Evolutionary conservation across 2,797 vertebrate species (phyloP).

Genomic region (Periparus ater): DNA sequence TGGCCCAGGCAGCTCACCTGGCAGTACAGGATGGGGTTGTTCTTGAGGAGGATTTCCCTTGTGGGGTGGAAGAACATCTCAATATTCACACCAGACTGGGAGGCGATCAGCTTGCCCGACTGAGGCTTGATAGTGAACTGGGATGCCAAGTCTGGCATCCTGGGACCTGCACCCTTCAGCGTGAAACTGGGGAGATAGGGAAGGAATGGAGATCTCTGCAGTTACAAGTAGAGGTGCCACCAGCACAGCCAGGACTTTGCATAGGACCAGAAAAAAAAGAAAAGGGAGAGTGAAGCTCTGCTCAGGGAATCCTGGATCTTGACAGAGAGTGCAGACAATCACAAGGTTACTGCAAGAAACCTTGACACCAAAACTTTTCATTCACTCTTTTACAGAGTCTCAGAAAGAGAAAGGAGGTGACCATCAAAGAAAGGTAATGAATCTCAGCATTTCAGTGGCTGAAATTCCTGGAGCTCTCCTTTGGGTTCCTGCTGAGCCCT

Average conservation of each 20-base stretch:
- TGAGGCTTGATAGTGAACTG: conserved; percentile 81
- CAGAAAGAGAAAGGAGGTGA: neutral
- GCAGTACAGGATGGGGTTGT: conserved; percentile 82
- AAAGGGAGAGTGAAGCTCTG: neutral
- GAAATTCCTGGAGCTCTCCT: neutral
- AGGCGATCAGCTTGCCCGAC: conserved; percentile 74
- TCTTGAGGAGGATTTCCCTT: neutral
- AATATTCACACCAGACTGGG: conserved; percentile 71
- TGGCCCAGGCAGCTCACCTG: conserved; percentile 76
- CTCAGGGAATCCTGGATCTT: neutral
- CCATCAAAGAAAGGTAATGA: neutral
- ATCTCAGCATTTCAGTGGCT: neutral
- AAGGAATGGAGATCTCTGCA: neutral
- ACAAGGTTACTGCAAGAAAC: neutral
- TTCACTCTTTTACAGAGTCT: neutral
- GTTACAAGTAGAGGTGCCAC: neutral
- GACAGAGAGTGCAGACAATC: neutral
- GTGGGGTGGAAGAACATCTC: conserved; percentile 77
- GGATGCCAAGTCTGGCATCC: conserved; percentile 65
- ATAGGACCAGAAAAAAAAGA: neutral
- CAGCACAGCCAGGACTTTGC: neutral
- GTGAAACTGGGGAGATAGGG: conserved; percentile 77
- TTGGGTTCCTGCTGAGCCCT: neutral
- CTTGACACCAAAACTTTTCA: accelerated
- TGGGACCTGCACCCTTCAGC: conserved; percentile 60